Base-by-base conservation (phyloP, 2,888 invertebrate species). In the Yponomeuta plumbellus region DNA sequence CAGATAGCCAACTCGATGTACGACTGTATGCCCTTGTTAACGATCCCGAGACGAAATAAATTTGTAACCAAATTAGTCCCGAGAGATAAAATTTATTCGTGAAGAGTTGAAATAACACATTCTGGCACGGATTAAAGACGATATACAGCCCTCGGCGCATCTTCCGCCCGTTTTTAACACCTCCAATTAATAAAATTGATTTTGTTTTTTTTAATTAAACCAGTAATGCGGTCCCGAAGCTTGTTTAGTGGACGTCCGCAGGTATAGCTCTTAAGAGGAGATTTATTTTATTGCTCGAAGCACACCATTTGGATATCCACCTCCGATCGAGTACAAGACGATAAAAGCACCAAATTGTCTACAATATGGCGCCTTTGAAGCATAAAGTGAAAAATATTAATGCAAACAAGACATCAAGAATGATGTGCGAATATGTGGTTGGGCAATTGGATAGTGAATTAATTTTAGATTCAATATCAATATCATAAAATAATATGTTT, bases 1-100 rank as follows among this genome's bases (percentile, higher is more conserved):
- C 79, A 83, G 89, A 89, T 89, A 89, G 84, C 88, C 86, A 81
- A 80, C 84, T 85, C 84, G 85, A 84, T 85, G 88, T 88, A 85
- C 85, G 77, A 80, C 78, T 85, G 88, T 88, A 85, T 84, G 77
- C 80, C 78, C 89, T 88, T 91, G 89, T 90, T 91, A 91, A 91
- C 90, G 91, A 88, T 84, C 81, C 83, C 80, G 85, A 87, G 81
- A 83, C 88, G 88, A 91, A 90, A 91, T 91, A 90, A 91, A 91
- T 91, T 91, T 90, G 91, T 91, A 91, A 90, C 91, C 90, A 90
- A 91, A 91, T 91, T 91, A 91, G 90, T 89, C 89, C 84, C 86
- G 72, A 82, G 82, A 84, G 91, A 91, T 91, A 91, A 90, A 91
- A 91, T 91, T 90, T 90, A 90, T 91, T 89, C 86, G 88, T 88